Percentiles rank a stretch among this genome's conserved stretches.
These are phyloP conservation scores for Netelia inedita DNA, from an alignment of 2,888 invertebrate species.

Conservation along the genomic window DNA sequence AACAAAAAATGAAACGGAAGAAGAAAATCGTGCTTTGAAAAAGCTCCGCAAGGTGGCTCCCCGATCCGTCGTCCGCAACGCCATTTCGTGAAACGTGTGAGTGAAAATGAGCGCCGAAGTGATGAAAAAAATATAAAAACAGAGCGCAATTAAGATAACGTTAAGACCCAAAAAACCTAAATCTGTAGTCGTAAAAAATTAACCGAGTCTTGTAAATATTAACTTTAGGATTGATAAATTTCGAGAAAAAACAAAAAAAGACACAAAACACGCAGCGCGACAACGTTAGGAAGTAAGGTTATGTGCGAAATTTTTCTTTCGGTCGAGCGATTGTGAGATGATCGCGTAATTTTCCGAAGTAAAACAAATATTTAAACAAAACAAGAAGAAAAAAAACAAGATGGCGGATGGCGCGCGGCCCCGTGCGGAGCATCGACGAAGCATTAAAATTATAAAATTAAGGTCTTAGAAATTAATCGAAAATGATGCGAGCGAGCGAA, in stretches of 20 bases:
- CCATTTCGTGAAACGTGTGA: constrained; percentile 46
- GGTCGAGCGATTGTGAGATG: constrained; percentile 19
- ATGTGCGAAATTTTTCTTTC: constrained; percentile 54
- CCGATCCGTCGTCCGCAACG: constrained; percentile 14
- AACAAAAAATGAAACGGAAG: constrained; percentile 68
- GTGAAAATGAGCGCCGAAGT: constrained; percentile 42
- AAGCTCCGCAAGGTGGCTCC: constrained; percentile 59
- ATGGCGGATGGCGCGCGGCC: constrained; percentile 76
- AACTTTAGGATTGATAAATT: constrained; percentile 68
- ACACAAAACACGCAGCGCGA: constrained; percentile 17
- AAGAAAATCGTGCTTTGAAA: constrained; percentile 70
- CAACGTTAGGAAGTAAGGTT: constrained; percentile 65
- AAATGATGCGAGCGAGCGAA: constrained; percentile 50
- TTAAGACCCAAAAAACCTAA: constrained; percentile 62
- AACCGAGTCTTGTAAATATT: constrained; percentile 75
- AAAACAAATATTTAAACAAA: constrained; percentile 23
- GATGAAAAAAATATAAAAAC: constrained; percentile 34
- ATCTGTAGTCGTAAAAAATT: constrained; percentile 63
- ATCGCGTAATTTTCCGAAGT: constrained; percentile 3
- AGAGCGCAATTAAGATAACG: constrained; percentile 58
- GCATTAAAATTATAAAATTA: constrained; percentile 79
- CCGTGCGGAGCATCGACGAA: constrained; percentile 66
- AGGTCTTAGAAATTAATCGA: constrained; percentile 79
- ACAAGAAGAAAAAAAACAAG: constrained; percentile 1
- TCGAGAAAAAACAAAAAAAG: constrained; percentile 51